phyloP scores from a whole-genome alignment of 2,888 invertebrate genomes.

The Corbicula japonica region DNA sequence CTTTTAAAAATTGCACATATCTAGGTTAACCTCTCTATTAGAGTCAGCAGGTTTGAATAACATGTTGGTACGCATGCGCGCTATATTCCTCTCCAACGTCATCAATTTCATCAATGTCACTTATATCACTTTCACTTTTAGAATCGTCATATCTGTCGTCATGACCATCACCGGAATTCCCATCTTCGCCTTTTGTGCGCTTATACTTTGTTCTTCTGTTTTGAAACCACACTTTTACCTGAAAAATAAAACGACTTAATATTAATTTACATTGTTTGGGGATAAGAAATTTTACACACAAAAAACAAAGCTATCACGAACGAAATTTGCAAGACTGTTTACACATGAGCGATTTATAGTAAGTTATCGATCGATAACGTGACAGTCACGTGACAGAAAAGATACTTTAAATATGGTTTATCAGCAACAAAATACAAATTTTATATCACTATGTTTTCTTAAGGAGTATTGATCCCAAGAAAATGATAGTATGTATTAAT shows the following conservation, averaged over 20 bases:
- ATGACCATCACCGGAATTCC: slow-evolving; percentile 52
- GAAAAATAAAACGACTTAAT: slow-evolving; percentile 87
- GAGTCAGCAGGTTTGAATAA: slow-evolving; percentile 57
- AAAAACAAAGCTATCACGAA: too few relatives aligned
- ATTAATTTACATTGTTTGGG: too few relatives aligned
- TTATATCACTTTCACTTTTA: slow-evolving; percentile 65
- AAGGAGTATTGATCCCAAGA: too few relatives aligned
- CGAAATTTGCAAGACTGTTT: too few relatives aligned
- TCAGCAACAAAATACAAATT: too few relatives aligned
- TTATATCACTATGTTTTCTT: too few relatives aligned
- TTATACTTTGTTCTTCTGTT: slow-evolving; percentile 98
- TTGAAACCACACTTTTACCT: slow-evolving; percentile 99
- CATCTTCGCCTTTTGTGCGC: slow-evolving; percentile 87
- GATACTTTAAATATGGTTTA: too few relatives aligned
- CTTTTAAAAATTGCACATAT: slow-evolving; percentile 36
- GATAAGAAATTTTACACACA: too few relatives aligned
- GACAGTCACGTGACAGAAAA: too few relatives aligned
- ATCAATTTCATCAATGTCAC: slow-evolving; percentile 66
- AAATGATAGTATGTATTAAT: too few relatives aligned
- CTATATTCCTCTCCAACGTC: slow-evolving; percentile 53
- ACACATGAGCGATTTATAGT: too few relatives aligned
- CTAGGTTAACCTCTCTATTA: not conserved
- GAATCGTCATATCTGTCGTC: slow-evolving; percentile 41
- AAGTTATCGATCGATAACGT: too few relatives aligned
- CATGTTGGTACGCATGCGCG: slow-evolving; percentile 59